These are phyloP conservation scores for Agrypnus murinus DNA, from an alignment of 2,888 invertebrate genomes.

Conservation along the genomic window DNA sequence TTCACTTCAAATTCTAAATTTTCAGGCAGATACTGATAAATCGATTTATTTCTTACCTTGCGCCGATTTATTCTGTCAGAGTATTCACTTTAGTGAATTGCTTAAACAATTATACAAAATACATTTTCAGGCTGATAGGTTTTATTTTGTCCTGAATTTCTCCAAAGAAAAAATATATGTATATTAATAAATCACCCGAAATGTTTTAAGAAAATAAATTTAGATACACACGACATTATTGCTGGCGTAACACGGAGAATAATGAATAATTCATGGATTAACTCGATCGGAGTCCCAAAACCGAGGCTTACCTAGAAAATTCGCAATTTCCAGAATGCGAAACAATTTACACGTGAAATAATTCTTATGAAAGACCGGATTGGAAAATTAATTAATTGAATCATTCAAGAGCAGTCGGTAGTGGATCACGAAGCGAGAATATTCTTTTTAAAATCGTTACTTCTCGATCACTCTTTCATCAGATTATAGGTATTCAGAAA, in stretches of 20 bases:
- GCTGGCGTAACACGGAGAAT: neutral
- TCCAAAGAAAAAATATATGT: too few species aligned
- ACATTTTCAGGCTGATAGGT: too few species aligned
- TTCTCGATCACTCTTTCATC: too few species aligned
- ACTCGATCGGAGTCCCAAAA: neutral
- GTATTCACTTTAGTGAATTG: too few species aligned
- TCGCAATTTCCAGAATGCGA: neutral
- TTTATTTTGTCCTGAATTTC: too few species aligned
- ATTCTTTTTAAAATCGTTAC: neutral
- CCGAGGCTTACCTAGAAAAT: neutral
- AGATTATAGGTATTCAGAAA: too few species aligned
- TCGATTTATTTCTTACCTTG: too few species aligned
- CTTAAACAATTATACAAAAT: too few species aligned
- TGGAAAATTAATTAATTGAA: neutral
- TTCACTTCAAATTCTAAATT: too few species aligned
- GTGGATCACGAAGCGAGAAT: neutral
- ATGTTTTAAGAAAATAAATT: neutral
- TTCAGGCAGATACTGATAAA: too few species aligned
- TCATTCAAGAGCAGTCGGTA: neutral
- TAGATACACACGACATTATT: slow-evolving; percentile 7
- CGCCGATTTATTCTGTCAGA: too few species aligned
- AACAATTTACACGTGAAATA: neutral
- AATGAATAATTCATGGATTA: slow-evolving; percentile 1
- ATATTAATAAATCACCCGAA: too few species aligned
- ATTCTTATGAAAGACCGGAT: neutral